Conservation (phyloP, 2,113 vertebrate species). For the Mesoclemmys tuberculata region DNA sequence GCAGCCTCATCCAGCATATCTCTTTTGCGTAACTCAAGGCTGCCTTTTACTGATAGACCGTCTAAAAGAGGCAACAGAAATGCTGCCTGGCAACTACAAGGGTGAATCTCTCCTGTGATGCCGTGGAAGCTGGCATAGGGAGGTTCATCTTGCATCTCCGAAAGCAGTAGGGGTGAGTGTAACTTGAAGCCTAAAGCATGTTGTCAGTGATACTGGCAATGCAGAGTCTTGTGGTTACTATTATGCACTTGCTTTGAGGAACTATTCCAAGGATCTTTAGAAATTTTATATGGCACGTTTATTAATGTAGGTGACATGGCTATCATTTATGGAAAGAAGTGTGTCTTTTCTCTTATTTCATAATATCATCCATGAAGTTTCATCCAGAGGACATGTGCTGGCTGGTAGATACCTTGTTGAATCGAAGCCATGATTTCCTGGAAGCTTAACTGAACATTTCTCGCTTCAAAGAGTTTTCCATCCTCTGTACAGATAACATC, state of each 20-base stretch:
- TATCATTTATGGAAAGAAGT: not conserved
- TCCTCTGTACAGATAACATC: not conserved
- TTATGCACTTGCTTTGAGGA: not conserved
- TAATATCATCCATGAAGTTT: not conserved
- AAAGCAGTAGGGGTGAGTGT: not conserved
- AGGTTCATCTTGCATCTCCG: too few species aligned
- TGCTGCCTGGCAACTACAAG: not conserved
- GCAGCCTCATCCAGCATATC: not conserved
- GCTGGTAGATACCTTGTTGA: not conserved
- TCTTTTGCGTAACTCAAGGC: not conserved
- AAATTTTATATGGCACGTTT: not conserved
- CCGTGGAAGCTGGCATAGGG: not conserved
- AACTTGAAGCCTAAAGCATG: not conserved
- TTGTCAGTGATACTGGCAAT: not conserved
- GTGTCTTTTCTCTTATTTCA: not conserved
- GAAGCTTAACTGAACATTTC: not conserved
- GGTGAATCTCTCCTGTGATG: not conserved
- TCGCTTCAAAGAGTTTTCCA: not conserved
- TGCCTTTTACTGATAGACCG: not conserved
- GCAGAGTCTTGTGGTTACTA: not conserved
- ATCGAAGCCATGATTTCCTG: not conserved
- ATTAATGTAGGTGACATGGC: not conserved
- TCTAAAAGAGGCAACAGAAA: not conserved
- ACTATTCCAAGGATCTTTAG: not conserved
- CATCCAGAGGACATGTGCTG: not conserved